phyloP scores from a whole-genome alignment of 2,113 vertebrate species.

The Crotalus viridis region DNA sequence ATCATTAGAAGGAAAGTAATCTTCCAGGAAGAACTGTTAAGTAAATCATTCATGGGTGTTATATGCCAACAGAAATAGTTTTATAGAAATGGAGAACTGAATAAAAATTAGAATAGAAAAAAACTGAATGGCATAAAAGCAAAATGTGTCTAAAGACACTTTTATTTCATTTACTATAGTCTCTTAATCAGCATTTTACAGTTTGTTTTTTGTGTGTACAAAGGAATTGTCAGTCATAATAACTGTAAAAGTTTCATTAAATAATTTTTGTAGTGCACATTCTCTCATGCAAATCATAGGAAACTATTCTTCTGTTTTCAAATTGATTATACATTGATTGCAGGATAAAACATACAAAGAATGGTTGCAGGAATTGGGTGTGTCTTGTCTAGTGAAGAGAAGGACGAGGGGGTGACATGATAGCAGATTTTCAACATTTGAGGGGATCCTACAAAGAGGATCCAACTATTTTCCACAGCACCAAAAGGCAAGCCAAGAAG shows the following conservation, averaged over 20 bases:
- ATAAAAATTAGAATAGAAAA: conserved; percentile 25
- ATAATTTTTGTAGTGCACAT: neutral
- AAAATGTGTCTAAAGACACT: neutral
- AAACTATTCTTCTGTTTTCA: neutral
- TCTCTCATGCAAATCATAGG: neutral
- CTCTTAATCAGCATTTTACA: conserved; percentile 10
- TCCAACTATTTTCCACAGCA: neutral
- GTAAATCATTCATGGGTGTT: conserved; percentile 48
- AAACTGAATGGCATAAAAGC: neutral
- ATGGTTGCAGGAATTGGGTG: neutral
- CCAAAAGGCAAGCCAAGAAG: neutral
- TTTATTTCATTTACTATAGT: conserved; percentile 15
- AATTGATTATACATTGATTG: neutral
- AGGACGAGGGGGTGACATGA: neutral
- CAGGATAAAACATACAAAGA: neutral
- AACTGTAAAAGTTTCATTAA: neutral
- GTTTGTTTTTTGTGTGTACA: neutral
- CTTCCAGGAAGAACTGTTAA: conserved; percentile 39
- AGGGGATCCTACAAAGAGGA: neutral
- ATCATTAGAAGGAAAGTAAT: conserved; percentile 48
- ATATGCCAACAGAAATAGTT: conserved; percentile 34
- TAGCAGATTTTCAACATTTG: neutral
- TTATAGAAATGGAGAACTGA: conserved; percentile 38
- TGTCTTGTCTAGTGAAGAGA: neutral
- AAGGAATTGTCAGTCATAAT: neutral